Conservation (phyloP, 2,113 vertebrate species). For the Perca flavescens region DNA sequence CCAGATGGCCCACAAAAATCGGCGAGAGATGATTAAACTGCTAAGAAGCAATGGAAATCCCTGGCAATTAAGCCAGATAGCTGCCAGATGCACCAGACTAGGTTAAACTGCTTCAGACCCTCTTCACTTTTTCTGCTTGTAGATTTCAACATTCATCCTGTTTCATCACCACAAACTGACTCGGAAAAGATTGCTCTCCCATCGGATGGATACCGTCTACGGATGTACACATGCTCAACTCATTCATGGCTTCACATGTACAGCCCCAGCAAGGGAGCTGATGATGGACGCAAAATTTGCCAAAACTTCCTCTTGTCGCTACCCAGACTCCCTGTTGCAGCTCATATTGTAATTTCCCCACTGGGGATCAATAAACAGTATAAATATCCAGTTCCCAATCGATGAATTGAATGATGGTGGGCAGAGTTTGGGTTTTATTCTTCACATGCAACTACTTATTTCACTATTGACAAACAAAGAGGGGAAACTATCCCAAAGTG, state of each 20-base stretch:
- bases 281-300: conserved; percentile 7
- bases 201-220: background rate
- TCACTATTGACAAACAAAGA: no score
- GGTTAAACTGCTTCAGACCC: conserved; percentile 45
- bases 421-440: background rate
- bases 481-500: background rate
- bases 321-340: background rate
- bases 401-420: no score
- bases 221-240: background rate
- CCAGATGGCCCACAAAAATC: conserved; percentile 79
- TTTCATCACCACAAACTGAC: conserved; percentile 42
- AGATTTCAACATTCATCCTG: conserved; percentile 17
- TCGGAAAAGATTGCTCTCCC: background rate
- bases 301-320: background rate
- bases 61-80: conserved; percentile 79
- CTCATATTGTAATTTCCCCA: background rate
- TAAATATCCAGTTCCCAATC: no score
- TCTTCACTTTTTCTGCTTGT: conserved; percentile 8
- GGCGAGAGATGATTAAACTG: conserved; percentile 78
- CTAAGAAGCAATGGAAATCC: conserved; percentile 79
- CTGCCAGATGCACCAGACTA: conserved; percentile 78
- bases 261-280: background rate
- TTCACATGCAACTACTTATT: background rate
- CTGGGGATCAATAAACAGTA: no score
- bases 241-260: background rate